Evolutionary conservation across 2,888 invertebrate genomes (phyloP), one percentile per base, ranked within the genome.

Genomic region (Allophyes oxyacanthae): DNA sequence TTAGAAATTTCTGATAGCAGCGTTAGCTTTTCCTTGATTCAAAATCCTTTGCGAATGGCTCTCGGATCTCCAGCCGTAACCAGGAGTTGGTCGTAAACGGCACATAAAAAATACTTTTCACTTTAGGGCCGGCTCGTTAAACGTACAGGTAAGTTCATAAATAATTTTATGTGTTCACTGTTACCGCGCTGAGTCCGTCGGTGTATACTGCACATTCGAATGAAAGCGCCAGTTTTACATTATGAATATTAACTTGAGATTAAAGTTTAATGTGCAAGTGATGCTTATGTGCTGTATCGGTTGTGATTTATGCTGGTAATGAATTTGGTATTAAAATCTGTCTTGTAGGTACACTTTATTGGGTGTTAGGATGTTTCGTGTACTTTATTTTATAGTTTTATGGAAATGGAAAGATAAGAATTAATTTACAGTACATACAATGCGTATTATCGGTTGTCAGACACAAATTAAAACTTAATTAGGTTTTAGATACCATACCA

Each of bases 71-170:
- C 49, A 52, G 48, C 63, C 60, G 43, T 68, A 75, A 65, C 61
- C 55, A 34, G 64, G 57, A 56, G 64, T 57, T 49, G 45, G 55
- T 78, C 85, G 80, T 88, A 89, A 88, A 87, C 78, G 70, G 79
- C 42, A 61, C 81, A 75, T 87, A 87, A 88, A 88, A 84, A 88
- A 85, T 82, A 86, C 88, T 87, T 86, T 87, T 84, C 85, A 86
- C 83, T 89, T 87, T 84, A 86, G 82, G 79, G 76, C 76, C 64
- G 43, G 65, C 76, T 80, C 88, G 86, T 86, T 84, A 86, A 86
- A 82, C 63, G 77, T 64, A 62, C 83, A 87, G 89, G 88, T 87
- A 85, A 83, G 84, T 85, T 78, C 85, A 81, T 88, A 89, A 88
- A 88, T 84, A 87, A 87, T 84, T 88, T 89, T 86, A 88, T 80